Conservation (phyloP, 2,888 invertebrate genomes). For the Yponomeuta sedellus region DNA sequence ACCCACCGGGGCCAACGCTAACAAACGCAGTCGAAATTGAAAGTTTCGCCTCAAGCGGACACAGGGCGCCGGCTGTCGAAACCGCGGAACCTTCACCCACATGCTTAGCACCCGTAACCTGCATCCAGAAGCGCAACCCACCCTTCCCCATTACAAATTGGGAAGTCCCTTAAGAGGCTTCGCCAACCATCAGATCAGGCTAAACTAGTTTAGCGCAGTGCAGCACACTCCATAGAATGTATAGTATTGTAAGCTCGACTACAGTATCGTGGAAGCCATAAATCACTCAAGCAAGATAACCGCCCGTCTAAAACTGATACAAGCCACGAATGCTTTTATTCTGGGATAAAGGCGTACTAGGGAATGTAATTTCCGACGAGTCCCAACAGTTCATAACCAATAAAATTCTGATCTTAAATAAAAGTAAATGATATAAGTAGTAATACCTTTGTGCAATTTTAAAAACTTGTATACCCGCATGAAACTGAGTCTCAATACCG, state of each 20-base stretch:
- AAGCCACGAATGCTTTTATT: background rate
- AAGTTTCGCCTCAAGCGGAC: slow-evolving; percentile 25
- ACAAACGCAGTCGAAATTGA: slow-evolving; percentile 37
- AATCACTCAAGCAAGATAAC: background rate
- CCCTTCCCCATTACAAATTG: background rate
- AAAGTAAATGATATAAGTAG: background rate
- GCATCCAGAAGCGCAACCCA: background rate
- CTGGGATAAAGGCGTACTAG: background rate
- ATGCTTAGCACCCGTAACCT: background rate
- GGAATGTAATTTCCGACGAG: background rate
- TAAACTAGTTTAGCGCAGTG: background rate
- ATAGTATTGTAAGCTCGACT: background rate
- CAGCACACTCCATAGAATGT: background rate
- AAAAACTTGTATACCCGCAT: background rate
- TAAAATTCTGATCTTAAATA: background rate
- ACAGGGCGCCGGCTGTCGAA: slow-evolving; percentile 1
- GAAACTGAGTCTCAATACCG: background rate
- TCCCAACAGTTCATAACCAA: background rate
- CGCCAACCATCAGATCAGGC: background rate
- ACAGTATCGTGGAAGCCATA: background rate
- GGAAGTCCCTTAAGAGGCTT: background rate
- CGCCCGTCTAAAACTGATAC: background rate
- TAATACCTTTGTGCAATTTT: too few species aligned
- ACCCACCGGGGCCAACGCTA: slow-evolving; percentile 25
- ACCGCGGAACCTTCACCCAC: slow-evolving; percentile 10